A percentile compares a stretch with the other conserved stretches of the same genome.
Conservation (phyloP, 37 sponge, comb jelly and placozoan genomes). For the Eunapius fragilis region DNA sequence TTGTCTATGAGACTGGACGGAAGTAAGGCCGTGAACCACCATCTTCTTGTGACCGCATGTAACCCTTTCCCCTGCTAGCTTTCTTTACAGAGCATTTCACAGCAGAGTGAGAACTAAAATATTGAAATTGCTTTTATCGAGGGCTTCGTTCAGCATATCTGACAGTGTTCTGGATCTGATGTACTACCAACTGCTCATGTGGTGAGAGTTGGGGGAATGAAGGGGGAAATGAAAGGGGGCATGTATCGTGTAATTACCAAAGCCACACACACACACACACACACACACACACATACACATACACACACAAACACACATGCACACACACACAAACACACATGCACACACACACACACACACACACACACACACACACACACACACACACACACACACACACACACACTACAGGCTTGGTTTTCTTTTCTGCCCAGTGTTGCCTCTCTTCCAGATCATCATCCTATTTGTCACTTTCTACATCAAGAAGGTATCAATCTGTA, state of each 20-base stretch:
- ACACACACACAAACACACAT: no score
- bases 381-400: background rate
- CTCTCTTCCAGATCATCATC: slow-evolving; percentile 49
- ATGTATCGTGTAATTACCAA: background rate
- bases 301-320: no score
- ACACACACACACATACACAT: background rate
- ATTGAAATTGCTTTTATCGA: slow-evolving; percentile 9
- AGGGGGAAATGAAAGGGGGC: background rate
- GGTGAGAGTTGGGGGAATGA: slow-evolving; percentile 1
- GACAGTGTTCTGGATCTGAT: slow-evolving; percentile 72
- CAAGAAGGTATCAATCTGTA: background rate
- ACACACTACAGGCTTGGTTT: slow-evolving; percentile 45
- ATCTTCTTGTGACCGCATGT: background rate
- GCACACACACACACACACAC: no score
- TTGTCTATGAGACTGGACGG: slow-evolving; percentile 31
- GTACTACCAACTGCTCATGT: slow-evolving; percentile 73
- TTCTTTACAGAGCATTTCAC: background rate
- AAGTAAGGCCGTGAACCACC: slow-evolving; percentile 22
- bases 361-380: background rate
- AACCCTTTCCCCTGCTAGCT: no score
- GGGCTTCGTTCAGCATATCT: slow-evolving; percentile 56
- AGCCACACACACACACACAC: background rate
- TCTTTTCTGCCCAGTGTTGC: slow-evolving; percentile 54
- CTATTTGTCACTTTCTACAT: slow-evolving; percentile 17
- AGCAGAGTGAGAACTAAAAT: background rate